Conservation (phyloP, 1,140 invertebrate species). For the Phthorimaea operculella region DNA sequence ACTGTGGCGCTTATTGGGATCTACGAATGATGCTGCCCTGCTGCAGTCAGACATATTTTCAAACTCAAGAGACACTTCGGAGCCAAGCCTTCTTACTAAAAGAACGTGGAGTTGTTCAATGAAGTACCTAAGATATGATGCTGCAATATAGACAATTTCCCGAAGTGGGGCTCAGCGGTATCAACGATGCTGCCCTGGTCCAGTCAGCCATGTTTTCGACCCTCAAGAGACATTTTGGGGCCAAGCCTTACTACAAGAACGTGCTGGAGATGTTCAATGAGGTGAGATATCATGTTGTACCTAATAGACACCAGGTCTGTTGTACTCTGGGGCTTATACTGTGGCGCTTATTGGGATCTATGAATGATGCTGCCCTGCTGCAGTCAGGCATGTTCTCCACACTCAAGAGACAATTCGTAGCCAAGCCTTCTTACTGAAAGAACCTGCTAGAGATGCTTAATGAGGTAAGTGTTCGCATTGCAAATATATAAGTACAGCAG, state of each 20-base stretch:
- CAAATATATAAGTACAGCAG: too few species aligned
- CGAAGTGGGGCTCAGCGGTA: slow-evolving; percentile 78
- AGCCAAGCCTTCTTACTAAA: too few species aligned
- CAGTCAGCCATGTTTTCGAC: slow-evolving; percentile 83
- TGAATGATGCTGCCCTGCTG: slow-evolving; percentile 91
- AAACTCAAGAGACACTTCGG: too few species aligned
- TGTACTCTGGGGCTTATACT: too few species aligned
- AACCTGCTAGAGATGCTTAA: slow-evolving; percentile 87
- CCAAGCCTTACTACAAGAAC: slow-evolving; percentile 81
- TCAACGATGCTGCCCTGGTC: slow-evolving; percentile 90
- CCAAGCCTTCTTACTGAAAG: slow-evolving; percentile 80
- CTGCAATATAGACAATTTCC: too few species aligned
- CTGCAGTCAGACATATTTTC: too few species aligned
- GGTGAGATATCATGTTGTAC: slow-evolving; percentile 62
- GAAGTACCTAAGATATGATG: too few species aligned
- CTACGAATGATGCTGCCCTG: too few species aligned
- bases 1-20: too few species aligned
- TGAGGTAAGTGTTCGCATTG: too few species aligned
- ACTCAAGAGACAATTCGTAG: slow-evolving; percentile 83
- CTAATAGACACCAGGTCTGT: too few species aligned
- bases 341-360: too few species aligned
- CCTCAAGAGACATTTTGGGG: slow-evolving; percentile 80
- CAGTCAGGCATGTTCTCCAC: slow-evolving; percentile 83
- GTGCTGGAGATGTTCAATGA: slow-evolving; percentile 89
- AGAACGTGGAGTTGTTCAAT: slow-evolving; percentile 86